A percentile compares a stretch with the other conserved stretches of the same genome.
phyloP scores from a whole-genome alignment of 2,888 invertebrate species.

The Cecidostiba fungosa region DNA sequence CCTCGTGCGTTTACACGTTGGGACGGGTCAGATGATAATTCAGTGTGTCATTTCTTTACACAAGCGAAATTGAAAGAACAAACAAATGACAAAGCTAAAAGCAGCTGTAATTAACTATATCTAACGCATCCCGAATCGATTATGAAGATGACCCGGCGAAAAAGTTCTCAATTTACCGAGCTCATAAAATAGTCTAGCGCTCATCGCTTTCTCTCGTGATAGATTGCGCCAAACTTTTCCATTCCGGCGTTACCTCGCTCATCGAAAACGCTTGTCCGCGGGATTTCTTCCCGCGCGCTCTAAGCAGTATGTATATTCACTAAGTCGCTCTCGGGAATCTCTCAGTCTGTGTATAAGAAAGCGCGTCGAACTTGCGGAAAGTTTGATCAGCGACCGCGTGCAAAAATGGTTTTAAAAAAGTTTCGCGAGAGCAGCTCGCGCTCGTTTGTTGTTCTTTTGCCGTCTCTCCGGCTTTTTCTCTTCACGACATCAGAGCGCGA shows the following conservation, averaged over 20 bases:
- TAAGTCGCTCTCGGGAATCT: conserved; percentile 15
- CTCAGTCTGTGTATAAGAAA: neutral
- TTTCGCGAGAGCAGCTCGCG: conserved; percentile 21
- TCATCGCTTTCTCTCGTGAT: conserved; percentile 1
- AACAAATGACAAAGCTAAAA: neutral
- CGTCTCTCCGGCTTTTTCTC: neutral
- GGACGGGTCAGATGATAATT: neutral
- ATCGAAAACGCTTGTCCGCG: conserved; percentile 9
- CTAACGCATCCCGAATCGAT: neutral
- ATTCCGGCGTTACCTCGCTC: neutral
- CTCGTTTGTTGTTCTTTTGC: conserved; percentile 47
- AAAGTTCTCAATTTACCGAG: conserved; percentile 7
- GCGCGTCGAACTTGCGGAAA: conserved; percentile 30
- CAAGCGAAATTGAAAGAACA: neutral
- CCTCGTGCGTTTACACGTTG: neutral
- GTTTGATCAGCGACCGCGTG: conserved; percentile 60
- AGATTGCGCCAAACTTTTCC: conserved; percentile 31
- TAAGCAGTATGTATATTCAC: conserved; percentile 20
- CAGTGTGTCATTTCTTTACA: neutral
- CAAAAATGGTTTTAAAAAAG: conserved; percentile 58
- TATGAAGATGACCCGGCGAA: neutral
- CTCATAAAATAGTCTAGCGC: conserved; percentile 9
- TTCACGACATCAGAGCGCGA: neutral
- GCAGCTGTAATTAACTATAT: neutral
- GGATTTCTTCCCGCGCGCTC: neutral